A percentile compares a stretch with the other conserved stretches of the same genome.
Conservation (phyloP, 2,113 vertebrate genomes). For the Scalopus aquaticus region DNA sequence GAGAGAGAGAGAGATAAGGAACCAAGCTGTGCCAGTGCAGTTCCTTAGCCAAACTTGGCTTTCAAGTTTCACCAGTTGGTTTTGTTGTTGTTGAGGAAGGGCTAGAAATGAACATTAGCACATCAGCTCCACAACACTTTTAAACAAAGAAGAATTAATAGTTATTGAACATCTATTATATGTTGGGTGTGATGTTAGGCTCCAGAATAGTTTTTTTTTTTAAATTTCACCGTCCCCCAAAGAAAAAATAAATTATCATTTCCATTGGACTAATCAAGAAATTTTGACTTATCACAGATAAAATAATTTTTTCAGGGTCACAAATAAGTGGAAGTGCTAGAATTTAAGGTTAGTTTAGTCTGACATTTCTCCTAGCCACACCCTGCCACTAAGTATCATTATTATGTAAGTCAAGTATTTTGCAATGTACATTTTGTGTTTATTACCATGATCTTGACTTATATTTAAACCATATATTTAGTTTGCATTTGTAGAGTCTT, state of each 20-base stretch:
- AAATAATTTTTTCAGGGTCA: conserved; percentile 36
- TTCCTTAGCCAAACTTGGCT: background rate
- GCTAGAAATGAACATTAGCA: background rate
- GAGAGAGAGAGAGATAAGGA: background rate
- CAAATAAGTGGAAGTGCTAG: conserved; percentile 33
- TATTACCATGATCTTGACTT: background rate
- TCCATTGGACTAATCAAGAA: conserved; percentile 46
- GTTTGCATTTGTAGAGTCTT: conserved; percentile 2
- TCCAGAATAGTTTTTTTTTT: background rate
- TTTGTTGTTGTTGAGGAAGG: background rate
- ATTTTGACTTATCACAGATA: conserved; percentile 2
- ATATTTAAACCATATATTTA: background rate
- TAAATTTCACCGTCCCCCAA: background rate
- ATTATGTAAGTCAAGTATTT: conserved; percentile 11
- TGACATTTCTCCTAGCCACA: background rate
- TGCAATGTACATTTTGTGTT: background rate
- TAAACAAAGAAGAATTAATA: background rate
- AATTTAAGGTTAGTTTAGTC: conserved; percentile 25
- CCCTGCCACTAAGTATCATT: background rate
- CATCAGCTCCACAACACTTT: background rate
- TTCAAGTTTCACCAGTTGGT: background rate
- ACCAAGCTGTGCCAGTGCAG: background rate
- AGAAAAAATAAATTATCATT: conserved; percentile 41
- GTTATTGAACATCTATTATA: background rate
- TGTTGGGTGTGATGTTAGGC: background rate